phyloP scores from a whole-genome alignment of 2,113 vertebrate species.

The Cyanoramphus novaezelandiae region DNA sequence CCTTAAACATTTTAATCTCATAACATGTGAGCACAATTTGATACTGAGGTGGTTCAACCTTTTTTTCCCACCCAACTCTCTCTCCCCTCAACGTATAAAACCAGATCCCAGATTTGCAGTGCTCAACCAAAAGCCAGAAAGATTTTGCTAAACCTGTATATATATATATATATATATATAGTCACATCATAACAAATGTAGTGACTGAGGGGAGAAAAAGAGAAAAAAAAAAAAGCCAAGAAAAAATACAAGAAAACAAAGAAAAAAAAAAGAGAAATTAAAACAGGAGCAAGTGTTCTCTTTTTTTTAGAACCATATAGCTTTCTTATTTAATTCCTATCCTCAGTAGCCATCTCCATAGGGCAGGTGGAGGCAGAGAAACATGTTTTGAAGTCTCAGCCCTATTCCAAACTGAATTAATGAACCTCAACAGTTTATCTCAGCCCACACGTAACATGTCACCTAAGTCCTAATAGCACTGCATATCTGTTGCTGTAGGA shows the following conservation, averaged over 20 bases:
- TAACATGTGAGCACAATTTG: not conserved
- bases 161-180: not conserved
- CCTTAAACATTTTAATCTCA: not conserved
- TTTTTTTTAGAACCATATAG: not conserved
- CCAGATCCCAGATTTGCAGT: not conserved
- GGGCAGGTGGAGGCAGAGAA: not conserved
- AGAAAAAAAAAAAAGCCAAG: too few relatives aligned
- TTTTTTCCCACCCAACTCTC: not conserved
- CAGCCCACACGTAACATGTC: not conserved
- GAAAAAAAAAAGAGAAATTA: accelerated
- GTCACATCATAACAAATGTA: not conserved
- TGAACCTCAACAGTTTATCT: not conserved
- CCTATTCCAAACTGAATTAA: not conserved
- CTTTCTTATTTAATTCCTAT: not conserved
- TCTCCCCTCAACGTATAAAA: not conserved
- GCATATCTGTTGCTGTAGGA: not conserved
- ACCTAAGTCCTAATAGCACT: not conserved
- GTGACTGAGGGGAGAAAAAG: not conserved
- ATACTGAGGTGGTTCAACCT: not conserved
- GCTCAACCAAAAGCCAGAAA: not conserved
- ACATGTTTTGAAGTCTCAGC: not conserved
- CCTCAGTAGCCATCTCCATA: not conserved
- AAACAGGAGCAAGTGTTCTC: not conserved
- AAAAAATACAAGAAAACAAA: not conserved
- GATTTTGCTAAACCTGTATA: not conserved